These are phyloP conservation scores for Phorcus lineatus DNA, from an alignment of 2,888 invertebrate genomes.

Conservation along the genomic window DNA sequence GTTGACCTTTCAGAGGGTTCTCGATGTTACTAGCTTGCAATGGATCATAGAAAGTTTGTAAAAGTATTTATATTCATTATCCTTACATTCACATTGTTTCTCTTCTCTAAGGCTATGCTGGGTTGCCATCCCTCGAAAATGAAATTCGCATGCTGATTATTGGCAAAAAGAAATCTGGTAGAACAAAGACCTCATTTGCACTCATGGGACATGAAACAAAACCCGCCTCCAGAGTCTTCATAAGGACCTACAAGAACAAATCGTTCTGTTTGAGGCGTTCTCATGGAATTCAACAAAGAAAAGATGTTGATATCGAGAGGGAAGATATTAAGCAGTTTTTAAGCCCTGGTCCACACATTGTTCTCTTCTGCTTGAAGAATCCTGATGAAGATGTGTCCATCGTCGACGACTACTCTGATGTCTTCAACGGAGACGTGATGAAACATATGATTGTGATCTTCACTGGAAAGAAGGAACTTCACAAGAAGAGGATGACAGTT, in stretches of 20 bases:
- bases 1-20: too few relatives aligned
- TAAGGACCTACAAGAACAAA: not conserved
- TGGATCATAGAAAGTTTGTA: too few relatives aligned
- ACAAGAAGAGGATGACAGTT: not conserved
- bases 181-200: not conserved
- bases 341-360: not conserved
- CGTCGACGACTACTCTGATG: not conserved
- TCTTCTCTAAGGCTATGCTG: too few relatives aligned
- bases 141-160: not conserved
- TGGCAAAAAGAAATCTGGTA: not conserved
- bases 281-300: not conserved
- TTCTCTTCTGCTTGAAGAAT: not conserved
- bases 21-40: too few relatives aligned
- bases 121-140: not conserved
- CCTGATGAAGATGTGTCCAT: constrained; percentile 7
- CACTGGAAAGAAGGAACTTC: not conserved
- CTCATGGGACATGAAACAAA: not conserved
- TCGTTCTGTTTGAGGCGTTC: not conserved
- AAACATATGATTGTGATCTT: constrained; percentile 1
- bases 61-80: too few relatives aligned
- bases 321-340: not conserved
- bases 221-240: not conserved
- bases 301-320: not conserved
- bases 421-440: not conserved
- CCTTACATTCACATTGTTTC: too few relatives aligned